Conservation (phyloP, 2,113 vertebrate genomes). For the Limnothrissa miodon region DNA sequence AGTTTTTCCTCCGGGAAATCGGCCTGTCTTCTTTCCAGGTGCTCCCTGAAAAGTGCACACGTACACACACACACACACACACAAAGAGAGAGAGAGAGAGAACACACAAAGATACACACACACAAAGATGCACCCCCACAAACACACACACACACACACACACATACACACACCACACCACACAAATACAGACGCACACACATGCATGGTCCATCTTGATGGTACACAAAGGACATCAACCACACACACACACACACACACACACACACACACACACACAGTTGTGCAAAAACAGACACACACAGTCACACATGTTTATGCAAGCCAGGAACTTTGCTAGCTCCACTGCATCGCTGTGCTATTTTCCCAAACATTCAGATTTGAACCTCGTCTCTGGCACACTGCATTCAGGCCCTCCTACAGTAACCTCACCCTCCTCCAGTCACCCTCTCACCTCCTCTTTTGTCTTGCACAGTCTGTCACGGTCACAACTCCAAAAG, state of each 20-base stretch:
- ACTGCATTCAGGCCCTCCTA: neutral
- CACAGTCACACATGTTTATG: neutral
- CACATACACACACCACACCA: neutral
- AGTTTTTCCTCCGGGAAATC: conserved; percentile 82
- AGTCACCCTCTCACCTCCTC: neutral
- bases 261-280: neutral
- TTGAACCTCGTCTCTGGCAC: neutral
- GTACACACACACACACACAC: conserved; percentile 22
- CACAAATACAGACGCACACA: neutral
- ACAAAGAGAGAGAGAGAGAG: no score
- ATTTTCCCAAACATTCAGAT: neutral
- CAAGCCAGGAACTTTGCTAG: neutral
- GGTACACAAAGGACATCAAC: no score
- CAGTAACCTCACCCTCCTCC: neutral
- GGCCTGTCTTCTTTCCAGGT: conserved; percentile 75
- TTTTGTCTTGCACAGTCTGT: neutral
- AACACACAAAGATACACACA: conserved; percentile 18
- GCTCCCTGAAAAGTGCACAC: conserved; percentile 18
- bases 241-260: neutral
- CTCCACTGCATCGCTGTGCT: neutral
- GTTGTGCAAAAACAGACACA: no score
- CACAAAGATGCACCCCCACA: neutral
- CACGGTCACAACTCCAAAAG: conserved; percentile 9
- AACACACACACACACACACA: neutral
- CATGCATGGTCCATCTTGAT: no score